phyloP scores from a whole-genome alignment of 2,888 invertebrate genomes.

The Cepaea hortensis region DNA sequence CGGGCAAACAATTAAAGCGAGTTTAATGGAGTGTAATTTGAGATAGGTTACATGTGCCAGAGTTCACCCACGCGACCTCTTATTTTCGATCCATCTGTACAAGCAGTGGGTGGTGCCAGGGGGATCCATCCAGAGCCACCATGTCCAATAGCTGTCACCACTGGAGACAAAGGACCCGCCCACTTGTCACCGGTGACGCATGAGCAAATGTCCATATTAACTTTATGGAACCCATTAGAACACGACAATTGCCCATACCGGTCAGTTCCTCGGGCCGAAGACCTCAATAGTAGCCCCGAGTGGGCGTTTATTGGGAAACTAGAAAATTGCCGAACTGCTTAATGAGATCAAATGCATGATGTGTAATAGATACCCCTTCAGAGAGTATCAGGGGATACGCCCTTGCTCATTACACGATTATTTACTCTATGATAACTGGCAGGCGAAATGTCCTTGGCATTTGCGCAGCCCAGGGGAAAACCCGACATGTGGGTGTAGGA shows the following conservation, averaged over 20 bases:
- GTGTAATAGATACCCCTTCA: constrained; percentile 29
- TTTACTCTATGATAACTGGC: constrained; percentile 38
- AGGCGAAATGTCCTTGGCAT: too few species aligned
- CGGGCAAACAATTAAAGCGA: too few species aligned
- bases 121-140: background rate
- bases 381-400: constrained; percentile 19
- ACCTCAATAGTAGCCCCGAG: background rate
- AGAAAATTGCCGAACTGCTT: constrained; percentile 35
- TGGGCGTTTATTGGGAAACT: constrained; percentile 29
- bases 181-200: constrained; percentile 1
- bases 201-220: constrained; percentile 29
- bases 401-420: constrained; percentile 47
- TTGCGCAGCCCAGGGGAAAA: too few species aligned
- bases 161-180: constrained; percentile 14
- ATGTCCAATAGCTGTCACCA: constrained; percentile 17
- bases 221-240: constrained; percentile 30
- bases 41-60: too few species aligned
- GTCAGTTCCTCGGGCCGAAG: background rate
- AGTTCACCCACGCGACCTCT: too few species aligned
- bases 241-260: constrained; percentile 8
- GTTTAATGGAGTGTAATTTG: too few species aligned
- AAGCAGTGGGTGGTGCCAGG: background rate
- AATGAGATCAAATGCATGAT: constrained; percentile 16
- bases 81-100: background rate
- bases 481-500: too few species aligned